A percentile compares a stretch with the other conserved stretches of the same genome.
phyloP scores from a whole-genome alignment of 2,888 invertebrate genomes.

The Fabriciana adippe region DNA sequence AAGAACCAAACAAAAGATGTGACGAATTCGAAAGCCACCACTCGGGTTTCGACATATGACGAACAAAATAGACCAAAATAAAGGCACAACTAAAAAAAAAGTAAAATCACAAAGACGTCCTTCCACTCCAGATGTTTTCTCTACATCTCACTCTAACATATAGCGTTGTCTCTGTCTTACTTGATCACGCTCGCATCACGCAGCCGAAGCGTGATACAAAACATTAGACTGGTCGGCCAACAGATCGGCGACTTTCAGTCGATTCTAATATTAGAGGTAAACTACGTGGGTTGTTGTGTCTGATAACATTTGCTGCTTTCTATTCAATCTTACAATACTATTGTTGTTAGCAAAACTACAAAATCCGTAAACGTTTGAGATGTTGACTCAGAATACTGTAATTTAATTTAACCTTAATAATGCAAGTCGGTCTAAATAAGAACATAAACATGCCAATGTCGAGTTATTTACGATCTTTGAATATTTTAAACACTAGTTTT shows the following conservation, averaged over 20 bases:
- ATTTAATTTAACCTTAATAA: too few relatives aligned
- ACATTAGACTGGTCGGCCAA: constrained; percentile 46
- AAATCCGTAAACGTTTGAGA: too few relatives aligned
- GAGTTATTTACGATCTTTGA: too few relatives aligned
- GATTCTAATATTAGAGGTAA: constrained; percentile 15
- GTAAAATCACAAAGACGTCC: constrained; percentile 40
- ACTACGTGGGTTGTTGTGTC: not conserved
- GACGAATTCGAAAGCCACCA: not conserved
- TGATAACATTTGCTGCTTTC: not conserved
- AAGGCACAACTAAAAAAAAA: constrained; percentile 38
- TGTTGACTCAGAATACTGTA: too few relatives aligned
- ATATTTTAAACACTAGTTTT: too few relatives aligned
- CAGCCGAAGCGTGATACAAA: constrained; percentile 47
- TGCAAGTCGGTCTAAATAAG: too few relatives aligned
- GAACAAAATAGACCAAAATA: constrained; percentile 16
- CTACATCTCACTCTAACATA: constrained; percentile 48
- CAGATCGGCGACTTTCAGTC: constrained; percentile 40
- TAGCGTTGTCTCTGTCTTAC: constrained; percentile 44
- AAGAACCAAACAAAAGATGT: not conserved
- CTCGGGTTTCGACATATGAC: not conserved
- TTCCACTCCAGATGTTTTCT: constrained; percentile 59
- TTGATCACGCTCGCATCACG: constrained; percentile 49
- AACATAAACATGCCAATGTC: too few relatives aligned
- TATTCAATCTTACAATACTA: not conserved
- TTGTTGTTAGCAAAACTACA: constrained; percentile 15